Conservation (phyloP, 2,888 invertebrate genomes). For the Oxytorus armatus region DNA sequence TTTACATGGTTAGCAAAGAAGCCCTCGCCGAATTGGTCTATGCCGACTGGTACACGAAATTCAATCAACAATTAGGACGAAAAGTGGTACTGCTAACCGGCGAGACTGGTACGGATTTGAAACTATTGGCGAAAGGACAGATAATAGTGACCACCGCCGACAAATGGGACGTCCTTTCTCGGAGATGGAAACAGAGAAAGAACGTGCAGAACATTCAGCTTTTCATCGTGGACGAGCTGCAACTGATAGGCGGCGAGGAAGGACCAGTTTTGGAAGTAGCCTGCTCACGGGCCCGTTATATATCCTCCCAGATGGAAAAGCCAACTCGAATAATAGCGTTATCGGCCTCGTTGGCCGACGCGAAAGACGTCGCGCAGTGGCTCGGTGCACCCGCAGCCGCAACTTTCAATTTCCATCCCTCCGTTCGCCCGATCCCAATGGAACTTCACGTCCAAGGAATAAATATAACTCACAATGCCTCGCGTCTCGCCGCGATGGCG, state of each 20-base stretch:
- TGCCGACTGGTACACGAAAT: constrained; percentile 96
- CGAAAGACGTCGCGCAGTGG: constrained; percentile 98
- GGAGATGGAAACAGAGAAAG: constrained; percentile 99
- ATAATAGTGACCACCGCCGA: constrained; percentile 99
- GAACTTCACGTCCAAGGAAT: constrained; percentile 98
- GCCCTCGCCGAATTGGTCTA: constrained; percentile 95
- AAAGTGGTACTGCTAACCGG: constrained; percentile 97
- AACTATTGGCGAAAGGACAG: constrained; percentile 95
- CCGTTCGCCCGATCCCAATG: constrained; percentile 96
- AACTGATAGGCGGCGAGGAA: constrained; percentile 94
- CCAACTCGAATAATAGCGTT: constrained; percentile 97
- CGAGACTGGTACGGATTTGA: constrained; percentile 98
- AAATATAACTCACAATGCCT: constrained; percentile 98
- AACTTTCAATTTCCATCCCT: constrained; percentile 99
- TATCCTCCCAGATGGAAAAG: constrained; percentile 95
- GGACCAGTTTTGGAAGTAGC: constrained; percentile 97
- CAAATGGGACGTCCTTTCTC: constrained; percentile 99
- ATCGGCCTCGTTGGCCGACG: constrained; percentile 97
- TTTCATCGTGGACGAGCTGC: constrained; percentile 98
- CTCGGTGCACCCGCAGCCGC: constrained; percentile 96
- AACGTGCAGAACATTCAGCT: constrained; percentile 98
- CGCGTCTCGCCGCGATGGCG: constrained; percentile 98
- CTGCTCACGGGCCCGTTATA: constrained; percentile 95
- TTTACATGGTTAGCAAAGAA: constrained; percentile 97
- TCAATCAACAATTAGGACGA: constrained; percentile 91